Percentiles rank a stretch among this genome's conserved stretches.
phyloP scores from a whole-genome alignment of 2,797 vertebrate species.

The Urophycis tenuis region DNA sequence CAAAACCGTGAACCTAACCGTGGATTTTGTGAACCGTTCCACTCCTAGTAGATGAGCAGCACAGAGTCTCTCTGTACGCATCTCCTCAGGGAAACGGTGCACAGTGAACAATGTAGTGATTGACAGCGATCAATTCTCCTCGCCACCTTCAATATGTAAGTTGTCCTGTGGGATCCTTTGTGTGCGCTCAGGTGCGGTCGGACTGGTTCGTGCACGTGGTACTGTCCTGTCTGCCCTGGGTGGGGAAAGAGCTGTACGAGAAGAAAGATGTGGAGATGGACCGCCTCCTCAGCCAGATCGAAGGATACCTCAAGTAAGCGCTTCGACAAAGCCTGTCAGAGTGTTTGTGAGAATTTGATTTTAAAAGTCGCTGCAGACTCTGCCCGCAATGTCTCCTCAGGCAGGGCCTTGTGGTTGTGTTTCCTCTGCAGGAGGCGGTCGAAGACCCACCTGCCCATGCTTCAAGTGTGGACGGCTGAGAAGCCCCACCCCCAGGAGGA shows the following conservation, averaged over 20 bases:
- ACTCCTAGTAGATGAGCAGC: constrained; percentile 76
- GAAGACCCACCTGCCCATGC: constrained; percentile 89
- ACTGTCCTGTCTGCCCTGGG: constrained; percentile 93
- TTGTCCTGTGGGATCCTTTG: neutral
- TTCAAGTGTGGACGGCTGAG: constrained; percentile 94
- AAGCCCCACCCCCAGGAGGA: constrained; percentile 97
- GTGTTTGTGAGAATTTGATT: neutral
- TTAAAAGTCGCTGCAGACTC: neutral
- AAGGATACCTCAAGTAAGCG: constrained; percentile 90
- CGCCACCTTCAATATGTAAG: neutral
- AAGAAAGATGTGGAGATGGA: constrained; percentile 99
- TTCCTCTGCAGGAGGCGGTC: constrained; percentile 77
- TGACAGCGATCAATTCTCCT: no score
- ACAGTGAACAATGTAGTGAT: no score
- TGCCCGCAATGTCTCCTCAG: neutral
- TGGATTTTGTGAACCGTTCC: no score
- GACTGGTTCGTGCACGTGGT: constrained; percentile 97
- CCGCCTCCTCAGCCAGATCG: constrained; percentile 86
- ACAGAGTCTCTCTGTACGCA: neutral
- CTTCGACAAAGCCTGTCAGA: neutral
- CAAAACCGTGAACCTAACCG: no score
- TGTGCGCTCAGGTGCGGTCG: constrained; percentile 77
- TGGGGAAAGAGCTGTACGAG: constrained; percentile 96
- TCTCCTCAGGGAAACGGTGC: neutral
- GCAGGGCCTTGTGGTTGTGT: neutral